Evolutionary conservation across 2,888 invertebrate genomes (phyloP).

Genomic region (Seira ritae): DNA sequence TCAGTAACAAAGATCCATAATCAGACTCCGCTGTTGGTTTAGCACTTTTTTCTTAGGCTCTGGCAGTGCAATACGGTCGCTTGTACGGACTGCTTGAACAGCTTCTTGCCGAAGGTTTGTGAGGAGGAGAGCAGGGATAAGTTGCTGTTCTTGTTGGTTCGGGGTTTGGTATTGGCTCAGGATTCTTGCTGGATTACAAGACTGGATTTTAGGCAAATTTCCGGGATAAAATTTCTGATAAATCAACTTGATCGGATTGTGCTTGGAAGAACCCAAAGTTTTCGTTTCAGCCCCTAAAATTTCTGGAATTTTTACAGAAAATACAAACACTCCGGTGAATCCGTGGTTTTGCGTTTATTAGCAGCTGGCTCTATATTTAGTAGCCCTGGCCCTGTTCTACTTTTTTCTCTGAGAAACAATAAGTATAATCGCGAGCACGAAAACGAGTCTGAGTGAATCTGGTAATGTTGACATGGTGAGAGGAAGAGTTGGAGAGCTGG

Average conservation of each 20-base stretch:
- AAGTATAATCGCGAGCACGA: too few species aligned
- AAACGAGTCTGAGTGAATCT: too few species aligned
- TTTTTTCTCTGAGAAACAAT: too few species aligned
- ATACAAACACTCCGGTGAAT: too few species aligned
- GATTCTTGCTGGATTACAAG: constrained; percentile 50
- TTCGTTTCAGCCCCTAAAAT: constrained; percentile 35
- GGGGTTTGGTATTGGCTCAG: constrained; percentile 38
- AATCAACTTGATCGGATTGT: constrained; percentile 19
- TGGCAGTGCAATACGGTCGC: constrained; percentile 57
- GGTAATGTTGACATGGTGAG: too few species aligned
- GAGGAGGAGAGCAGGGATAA: constrained; percentile 30
- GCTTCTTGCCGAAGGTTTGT: constrained; percentile 50
- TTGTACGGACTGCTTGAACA: constrained; percentile 52
- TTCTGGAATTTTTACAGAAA: constrained; percentile 24
- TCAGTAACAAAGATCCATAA: constrained; percentile 55
- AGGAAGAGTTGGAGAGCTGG: too few species aligned
- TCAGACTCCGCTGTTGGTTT: constrained; percentile 58
- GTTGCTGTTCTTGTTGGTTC: not conserved
- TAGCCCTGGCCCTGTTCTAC: not conserved
- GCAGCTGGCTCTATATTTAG: not conserved
- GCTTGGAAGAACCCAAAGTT: not conserved
- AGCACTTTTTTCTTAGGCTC: too few species aligned
- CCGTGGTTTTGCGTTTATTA: not conserved
- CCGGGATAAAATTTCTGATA: not conserved
- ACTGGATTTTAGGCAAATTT: constrained; percentile 45